Conservation (phyloP, 2,888 invertebrate species). For the Boloria euphrosyne region DNA sequence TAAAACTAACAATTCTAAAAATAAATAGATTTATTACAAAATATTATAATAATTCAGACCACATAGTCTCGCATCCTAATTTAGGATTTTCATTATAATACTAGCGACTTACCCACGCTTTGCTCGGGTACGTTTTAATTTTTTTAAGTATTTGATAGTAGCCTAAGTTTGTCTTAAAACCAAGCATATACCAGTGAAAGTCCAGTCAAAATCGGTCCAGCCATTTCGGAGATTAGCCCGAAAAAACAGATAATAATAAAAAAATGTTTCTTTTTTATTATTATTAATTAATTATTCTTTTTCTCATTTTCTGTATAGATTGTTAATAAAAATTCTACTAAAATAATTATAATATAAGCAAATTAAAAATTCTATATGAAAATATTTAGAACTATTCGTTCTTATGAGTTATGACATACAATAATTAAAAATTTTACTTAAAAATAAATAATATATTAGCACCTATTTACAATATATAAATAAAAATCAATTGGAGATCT, state of each 20-base stretch:
- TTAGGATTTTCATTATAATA: slow-evolving; percentile 54
- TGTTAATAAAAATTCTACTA: too few relatives aligned
- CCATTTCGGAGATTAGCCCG: too few relatives aligned
- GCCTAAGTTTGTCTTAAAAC: too few relatives aligned
- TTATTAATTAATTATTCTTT: too few relatives aligned
- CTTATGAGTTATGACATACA: too few relatives aligned
- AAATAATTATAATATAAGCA: slow-evolving; percentile 3
- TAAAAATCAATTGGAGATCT: slow-evolving; percentile 28
- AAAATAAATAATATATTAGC: slow-evolving; percentile 17
- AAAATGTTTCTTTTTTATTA: not conserved
- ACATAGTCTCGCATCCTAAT: slow-evolving; percentile 66
- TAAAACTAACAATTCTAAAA: slow-evolving; percentile 29
- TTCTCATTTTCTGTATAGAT: too few relatives aligned
- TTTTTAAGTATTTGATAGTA: too few relatives aligned
- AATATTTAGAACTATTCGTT: not conserved
- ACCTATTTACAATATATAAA: slow-evolving; percentile 30
- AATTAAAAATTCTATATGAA: slow-evolving; percentile 1
- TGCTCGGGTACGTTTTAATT: too few relatives aligned
- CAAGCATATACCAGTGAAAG: too few relatives aligned
- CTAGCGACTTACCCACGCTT: too few relatives aligned
- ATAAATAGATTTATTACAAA: slow-evolving; percentile 28
- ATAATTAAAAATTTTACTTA: not conserved
- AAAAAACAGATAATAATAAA: too few relatives aligned
- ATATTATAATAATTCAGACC: slow-evolving; percentile 49
- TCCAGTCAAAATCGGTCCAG: too few relatives aligned